Evolutionary conservation across 2,888 invertebrate genomes (phyloP).

Genomic region (Rhingia campestris): DNA sequence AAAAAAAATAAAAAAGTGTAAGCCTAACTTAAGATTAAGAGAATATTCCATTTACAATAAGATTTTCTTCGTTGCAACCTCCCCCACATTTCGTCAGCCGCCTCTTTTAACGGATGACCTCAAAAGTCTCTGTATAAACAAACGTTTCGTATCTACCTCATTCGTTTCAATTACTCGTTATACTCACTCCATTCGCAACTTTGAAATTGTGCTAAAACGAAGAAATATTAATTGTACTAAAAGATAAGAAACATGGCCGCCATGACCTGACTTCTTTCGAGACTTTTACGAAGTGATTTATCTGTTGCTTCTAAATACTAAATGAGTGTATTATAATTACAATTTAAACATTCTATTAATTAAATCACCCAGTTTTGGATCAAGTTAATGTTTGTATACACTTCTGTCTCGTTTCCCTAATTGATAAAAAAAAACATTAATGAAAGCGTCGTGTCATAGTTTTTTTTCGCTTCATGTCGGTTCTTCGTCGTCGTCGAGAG

Average conservation of each 20-base stretch:
- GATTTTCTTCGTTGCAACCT: no score
- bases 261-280: constrained; percentile 51
- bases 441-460: constrained; percentile 69
- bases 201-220: constrained; percentile 13
- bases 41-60: no score
- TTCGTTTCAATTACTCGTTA: background rate
- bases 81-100: no score
- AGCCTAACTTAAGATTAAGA: no score
- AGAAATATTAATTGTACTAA: constrained; percentile 58
- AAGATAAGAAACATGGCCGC: constrained; percentile 69
- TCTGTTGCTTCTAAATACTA: constrained; percentile 63
- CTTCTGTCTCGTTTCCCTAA: background rate
- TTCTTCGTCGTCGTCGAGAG: constrained; percentile 41
- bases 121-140: no score
- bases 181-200: no score
- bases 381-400: constrained; percentile 17
- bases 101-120: no score
- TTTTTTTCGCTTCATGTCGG: constrained; percentile 54
- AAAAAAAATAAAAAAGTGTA: no score
- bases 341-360: constrained; percentile 30
- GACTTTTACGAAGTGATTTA: constrained; percentile 58
- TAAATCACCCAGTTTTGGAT: background rate
- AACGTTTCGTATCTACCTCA: background rate
- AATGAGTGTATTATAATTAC: constrained; percentile 29
- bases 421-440: constrained; percentile 48